Conservation (phyloP, 2,113 vertebrate genomes). For the Hippocampus mohnikei region DNA sequence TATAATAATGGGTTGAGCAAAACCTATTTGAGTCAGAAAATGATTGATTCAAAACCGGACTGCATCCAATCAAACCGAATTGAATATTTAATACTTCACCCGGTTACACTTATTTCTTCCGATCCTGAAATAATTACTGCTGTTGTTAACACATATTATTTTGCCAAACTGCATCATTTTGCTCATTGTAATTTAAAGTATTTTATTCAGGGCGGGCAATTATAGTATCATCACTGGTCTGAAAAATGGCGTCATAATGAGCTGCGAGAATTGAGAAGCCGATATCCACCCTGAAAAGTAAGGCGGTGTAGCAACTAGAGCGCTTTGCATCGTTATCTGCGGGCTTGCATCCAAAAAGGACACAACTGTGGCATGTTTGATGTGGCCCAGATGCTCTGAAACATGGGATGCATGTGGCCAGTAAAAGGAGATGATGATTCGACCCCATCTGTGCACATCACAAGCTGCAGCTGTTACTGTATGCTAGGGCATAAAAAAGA, state of each 20-base stretch:
- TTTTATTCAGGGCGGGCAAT: constrained; percentile 26
- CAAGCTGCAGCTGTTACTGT: constrained; percentile 49
- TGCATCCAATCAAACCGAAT: not conserved
- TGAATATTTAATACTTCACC: constrained; percentile 6
- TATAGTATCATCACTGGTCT: constrained; percentile 7
- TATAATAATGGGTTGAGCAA: no score
- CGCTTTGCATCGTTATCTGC: constrained; percentile 20
- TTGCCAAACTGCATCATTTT: constrained; percentile 19
- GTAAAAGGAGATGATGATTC: constrained; percentile 48
- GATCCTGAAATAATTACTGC: constrained; percentile 30
- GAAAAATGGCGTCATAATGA: constrained; percentile 30
- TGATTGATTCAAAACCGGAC: no score
- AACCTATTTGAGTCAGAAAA: no score
- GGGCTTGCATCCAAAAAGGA: constrained; percentile 47
- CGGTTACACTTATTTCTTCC: constrained; percentile 6
- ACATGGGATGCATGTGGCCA: constrained; percentile 50
- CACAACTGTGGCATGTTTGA: constrained; percentile 58
- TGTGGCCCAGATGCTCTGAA: constrained; percentile 58
- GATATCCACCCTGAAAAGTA: not conserved
- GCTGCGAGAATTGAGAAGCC: not conserved
- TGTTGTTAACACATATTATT: constrained; percentile 28
- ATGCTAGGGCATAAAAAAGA: constrained; percentile 2
- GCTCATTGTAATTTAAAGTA: constrained; percentile 30
- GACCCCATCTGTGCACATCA: constrained; percentile 53
- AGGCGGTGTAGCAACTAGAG: not conserved